These are phyloP conservation scores for Macrostomum lignano DNA, from an alignment of 1,140 invertebrate species.

Conservation along the genomic window DNA sequence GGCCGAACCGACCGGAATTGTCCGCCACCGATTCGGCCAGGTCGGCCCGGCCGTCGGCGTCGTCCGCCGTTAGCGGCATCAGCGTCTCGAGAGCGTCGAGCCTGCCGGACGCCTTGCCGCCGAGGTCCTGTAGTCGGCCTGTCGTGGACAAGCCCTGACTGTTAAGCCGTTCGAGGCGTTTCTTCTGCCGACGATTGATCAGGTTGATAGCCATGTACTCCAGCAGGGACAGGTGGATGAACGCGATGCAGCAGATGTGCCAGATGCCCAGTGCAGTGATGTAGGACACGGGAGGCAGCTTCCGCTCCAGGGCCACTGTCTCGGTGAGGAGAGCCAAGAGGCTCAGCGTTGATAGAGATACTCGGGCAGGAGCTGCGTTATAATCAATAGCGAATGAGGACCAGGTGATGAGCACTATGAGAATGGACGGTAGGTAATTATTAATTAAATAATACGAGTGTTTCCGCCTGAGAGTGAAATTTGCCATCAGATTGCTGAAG, in stretches of 20 bases:
- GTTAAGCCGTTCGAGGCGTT: too few relatives aligned
- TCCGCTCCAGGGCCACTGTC: conserved; percentile 11
- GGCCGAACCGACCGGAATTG: too few relatives aligned
- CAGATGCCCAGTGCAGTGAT: conserved; percentile 50
- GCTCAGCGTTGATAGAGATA: conserved; percentile 16
- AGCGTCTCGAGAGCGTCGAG: too few relatives aligned
- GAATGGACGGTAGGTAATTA: conserved; percentile 50
- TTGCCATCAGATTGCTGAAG: conserved; percentile 32
- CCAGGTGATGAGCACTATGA: conserved; percentile 59
- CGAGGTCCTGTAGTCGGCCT: too few relatives aligned
- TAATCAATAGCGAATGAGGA: conserved; percentile 30
- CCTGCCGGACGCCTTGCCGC: too few relatives aligned
- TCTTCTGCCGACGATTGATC: too few relatives aligned
- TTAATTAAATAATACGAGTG: conserved; percentile 59
- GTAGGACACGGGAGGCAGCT: conserved; percentile 30
- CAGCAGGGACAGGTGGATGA: conserved; percentile 48
- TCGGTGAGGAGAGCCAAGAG: conserved; percentile 15
- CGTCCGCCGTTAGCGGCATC: too few relatives aligned
- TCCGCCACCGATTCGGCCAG: too few relatives aligned
- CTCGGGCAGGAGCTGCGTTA: conserved; percentile 10
- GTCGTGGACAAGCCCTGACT: too few relatives aligned
- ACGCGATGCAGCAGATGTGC: conserved; percentile 58
- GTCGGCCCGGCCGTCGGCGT: too few relatives aligned
- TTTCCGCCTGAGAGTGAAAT: conserved; percentile 49
- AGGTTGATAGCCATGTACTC: conserved; percentile 47